These are phyloP conservation scores for Molossus alvarezi DNA, from an alignment of 2,797 vertebrate genomes.

Conservation along the genomic window DNA sequence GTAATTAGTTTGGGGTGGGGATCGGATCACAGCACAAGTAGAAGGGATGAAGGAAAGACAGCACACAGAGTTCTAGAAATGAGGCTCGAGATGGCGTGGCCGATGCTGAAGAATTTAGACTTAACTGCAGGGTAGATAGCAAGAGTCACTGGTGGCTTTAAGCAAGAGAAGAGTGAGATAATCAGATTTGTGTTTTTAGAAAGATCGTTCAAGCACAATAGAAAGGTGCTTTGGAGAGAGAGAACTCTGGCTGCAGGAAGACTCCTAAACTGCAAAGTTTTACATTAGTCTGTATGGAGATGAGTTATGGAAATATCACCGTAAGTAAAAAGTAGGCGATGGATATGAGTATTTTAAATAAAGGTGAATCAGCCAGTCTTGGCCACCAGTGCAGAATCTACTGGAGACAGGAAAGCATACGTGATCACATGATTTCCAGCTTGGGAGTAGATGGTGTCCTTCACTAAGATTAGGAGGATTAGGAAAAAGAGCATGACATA, in stretches of 20 bases:
- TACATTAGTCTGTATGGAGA: not conserved
- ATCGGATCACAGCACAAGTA: not conserved
- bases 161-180: not conserved
- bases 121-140: not conserved
- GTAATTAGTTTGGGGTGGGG: not conserved
- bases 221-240: not conserved
- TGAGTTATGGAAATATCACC: not conserved
- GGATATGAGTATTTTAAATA: not conserved
- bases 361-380: not conserved
- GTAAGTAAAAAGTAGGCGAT: not conserved
- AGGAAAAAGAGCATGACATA: not conserved
- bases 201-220: not conserved
- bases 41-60: not conserved
- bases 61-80: not conserved
- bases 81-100: not conserved
- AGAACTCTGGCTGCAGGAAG: not conserved
- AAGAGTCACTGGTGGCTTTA: not conserved
- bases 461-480: not conserved
- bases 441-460: not conserved
- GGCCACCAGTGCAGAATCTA: not conserved
- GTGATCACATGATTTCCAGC: not conserved
- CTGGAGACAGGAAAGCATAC: not conserved
- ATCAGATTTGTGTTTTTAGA: not conserved
- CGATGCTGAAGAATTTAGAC: not conserved
- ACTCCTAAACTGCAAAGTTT: not conserved